These are phyloP conservation scores for Andricus curvator DNA, from an alignment of 2,888 invertebrate genomes.

Conservation along the genomic window DNA sequence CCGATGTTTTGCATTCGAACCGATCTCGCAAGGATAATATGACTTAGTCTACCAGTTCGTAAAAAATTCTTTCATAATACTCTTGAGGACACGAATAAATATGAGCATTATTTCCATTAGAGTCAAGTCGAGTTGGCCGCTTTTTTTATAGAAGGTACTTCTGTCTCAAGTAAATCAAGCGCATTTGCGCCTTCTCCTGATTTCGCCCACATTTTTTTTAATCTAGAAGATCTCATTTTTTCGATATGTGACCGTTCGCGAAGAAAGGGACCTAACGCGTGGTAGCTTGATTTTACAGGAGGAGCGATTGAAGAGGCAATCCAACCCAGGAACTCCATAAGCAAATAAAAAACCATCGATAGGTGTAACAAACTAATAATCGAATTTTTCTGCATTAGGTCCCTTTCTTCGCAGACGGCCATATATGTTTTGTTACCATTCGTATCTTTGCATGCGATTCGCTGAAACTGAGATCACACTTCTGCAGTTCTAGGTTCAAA, in stretches of 20 bases:
- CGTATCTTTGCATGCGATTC: conserved; percentile 36
- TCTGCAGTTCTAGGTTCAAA: conserved; percentile 40
- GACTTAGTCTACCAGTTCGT: not conserved
- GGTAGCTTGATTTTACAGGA: no score
- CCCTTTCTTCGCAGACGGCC: no score
- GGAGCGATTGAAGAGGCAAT: no score
- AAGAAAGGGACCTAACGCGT: no score
- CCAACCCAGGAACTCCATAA: no score
- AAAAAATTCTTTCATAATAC: not conserved
- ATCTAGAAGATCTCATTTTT: conserved; percentile 42
- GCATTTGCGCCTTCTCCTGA: not conserved
- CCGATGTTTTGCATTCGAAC: no score
- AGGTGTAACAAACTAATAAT: no score
- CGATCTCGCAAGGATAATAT: no score
- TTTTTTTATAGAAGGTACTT: no score
- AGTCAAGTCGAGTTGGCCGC: not conserved
- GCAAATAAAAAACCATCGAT: no score
- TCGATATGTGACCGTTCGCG: not conserved
- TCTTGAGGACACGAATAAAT: not conserved
- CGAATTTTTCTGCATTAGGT: no score
- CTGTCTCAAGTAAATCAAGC: no score
- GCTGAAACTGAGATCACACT: conserved; percentile 47
- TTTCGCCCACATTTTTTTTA: conserved; percentile 23
- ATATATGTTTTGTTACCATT: conserved; percentile 4
- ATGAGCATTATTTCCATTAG: not conserved